Percentiles rank a stretch among this genome's conserved stretches.
Conservation (phyloP, 2,797 vertebrate genomes). For the Typhlichthys eigenmanni region DNA sequence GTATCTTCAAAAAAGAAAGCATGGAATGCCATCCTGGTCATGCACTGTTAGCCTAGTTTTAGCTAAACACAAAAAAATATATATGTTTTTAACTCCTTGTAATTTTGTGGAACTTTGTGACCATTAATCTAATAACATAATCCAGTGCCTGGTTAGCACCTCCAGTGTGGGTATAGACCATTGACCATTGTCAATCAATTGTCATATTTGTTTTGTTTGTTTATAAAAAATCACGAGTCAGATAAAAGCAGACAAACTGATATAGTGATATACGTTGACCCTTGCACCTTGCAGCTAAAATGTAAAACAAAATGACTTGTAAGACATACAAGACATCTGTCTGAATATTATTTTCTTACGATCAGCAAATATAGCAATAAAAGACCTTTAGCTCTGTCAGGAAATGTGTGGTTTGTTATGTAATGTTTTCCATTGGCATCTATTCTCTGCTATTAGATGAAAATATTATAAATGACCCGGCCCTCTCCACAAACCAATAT, state of each 20-base stretch:
- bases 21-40: conserved; percentile 7
- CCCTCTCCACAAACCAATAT: conserved; percentile 33
- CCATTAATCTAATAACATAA: conserved; percentile 66
- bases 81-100: conserved; percentile 73
- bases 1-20: conserved; percentile 20
- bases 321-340: too few relatives aligned
- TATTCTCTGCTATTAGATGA: conserved; percentile 24
- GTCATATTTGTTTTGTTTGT: too few relatives aligned
- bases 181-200: too few relatives aligned
- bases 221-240: too few relatives aligned
- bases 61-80: conserved; percentile 63
- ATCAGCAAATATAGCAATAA: too few relatives aligned
- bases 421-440: conserved; percentile 47
- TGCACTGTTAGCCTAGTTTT: conserved; percentile 38
- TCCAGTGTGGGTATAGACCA: conserved; percentile 4
- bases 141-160: not conserved
- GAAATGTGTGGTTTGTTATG: conserved; percentile 19
- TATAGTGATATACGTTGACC: too few relatives aligned
- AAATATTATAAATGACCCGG: conserved; percentile 25
- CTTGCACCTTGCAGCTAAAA: too few relatives aligned
- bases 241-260: too few relatives aligned
- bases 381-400: not conserved
- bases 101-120: conserved; percentile 72
- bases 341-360: too few relatives aligned
- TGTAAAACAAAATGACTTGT: too few relatives aligned